Evolutionary conservation across 1,140 invertebrate species (phyloP).

Genomic region (Coptotermes formosanus): DNA sequence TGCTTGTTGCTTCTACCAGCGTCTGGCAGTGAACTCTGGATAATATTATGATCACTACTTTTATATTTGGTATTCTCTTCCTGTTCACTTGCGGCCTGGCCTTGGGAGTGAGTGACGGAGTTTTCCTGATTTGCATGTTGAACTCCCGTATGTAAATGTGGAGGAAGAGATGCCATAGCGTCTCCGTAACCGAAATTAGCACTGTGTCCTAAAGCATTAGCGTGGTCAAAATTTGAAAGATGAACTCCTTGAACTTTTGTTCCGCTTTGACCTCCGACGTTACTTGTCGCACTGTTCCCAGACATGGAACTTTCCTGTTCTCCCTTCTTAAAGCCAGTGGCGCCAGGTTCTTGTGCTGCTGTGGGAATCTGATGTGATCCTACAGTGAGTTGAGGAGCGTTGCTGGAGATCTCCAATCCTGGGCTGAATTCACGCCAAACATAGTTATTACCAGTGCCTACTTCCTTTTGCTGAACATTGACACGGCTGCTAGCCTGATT

Average conservation of each 20-base stretch:
- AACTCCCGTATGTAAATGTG: neutral
- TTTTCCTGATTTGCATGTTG: neutral
- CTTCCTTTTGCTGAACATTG: neutral
- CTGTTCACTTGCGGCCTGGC: neutral
- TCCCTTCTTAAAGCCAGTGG: neutral
- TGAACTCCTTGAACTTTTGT: neutral
- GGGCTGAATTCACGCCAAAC: neutral
- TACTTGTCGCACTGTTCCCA: neutral
- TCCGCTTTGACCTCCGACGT: neutral
- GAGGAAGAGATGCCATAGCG: neutral
- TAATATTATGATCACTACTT: neutral
- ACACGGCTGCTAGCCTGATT: neutral
- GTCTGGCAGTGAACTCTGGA: neutral
- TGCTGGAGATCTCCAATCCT: neutral
- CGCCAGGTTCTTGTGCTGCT: neutral
- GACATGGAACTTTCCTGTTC: neutral
- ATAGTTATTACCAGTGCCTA: neutral
- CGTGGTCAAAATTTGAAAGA: neutral
- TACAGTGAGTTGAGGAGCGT: neutral
- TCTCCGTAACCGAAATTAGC: neutral
- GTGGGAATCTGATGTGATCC: neutral
- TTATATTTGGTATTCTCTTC: too few relatives aligned
- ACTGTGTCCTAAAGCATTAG: neutral
- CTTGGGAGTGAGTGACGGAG: neutral
- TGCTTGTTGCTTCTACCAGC: neutral